Evolutionary conservation across 2,797 vertebrate species (phyloP).

Genomic region (Acrocephalus scirpaceus): DNA sequence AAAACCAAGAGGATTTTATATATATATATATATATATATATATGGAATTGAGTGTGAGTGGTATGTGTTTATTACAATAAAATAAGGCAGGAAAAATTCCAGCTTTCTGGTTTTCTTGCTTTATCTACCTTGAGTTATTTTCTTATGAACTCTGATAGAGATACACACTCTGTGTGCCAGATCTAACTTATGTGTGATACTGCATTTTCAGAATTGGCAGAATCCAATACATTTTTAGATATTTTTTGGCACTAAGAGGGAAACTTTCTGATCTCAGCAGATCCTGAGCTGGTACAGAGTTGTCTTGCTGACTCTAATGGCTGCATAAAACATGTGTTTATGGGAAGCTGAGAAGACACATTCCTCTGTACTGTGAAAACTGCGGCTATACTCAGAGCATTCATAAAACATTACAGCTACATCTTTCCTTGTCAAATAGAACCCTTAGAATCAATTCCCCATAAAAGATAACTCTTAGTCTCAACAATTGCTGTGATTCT

Average conservation of each 20-base stretch:
- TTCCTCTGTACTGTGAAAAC: neutral
- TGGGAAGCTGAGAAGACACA: neutral
- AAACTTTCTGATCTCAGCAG: neutral
- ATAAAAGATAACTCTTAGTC: neutral
- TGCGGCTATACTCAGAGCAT: neutral
- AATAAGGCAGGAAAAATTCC: neutral
- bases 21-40: neutral
- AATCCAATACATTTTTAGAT: neutral
- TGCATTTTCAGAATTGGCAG: neutral
- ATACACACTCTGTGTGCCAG: neutral
- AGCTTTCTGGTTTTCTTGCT: neutral
- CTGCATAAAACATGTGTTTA: neutral
- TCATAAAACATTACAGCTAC: conserved; percentile 2
- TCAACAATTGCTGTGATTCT: neutral
- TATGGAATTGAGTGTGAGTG: neutral
- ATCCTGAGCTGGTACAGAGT: neutral
- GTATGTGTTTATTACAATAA: neutral
- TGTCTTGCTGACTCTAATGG: neutral
- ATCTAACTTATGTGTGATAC: neutral
- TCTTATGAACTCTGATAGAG: neutral
- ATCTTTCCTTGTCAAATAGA: neutral
- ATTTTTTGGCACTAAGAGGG: neutral
- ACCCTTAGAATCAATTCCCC: neutral
- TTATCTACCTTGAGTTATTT: neutral
- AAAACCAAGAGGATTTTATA: neutral